Evolutionary conservation across 2,113 vertebrate species (phyloP).

Genomic region (Apus apus): DNA sequence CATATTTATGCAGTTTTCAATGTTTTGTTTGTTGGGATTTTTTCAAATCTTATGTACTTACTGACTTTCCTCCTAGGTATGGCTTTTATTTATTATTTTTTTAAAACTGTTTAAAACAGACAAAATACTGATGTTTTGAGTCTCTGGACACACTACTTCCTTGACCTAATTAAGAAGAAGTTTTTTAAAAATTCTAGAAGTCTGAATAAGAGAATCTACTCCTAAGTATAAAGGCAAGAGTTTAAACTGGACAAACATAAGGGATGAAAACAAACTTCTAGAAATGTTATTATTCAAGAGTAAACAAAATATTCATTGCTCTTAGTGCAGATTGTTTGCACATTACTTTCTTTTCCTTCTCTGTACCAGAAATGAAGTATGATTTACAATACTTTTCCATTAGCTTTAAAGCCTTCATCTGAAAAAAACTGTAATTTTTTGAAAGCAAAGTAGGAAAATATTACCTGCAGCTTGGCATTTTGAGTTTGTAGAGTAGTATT

Average conservation of each 20-base stretch:
- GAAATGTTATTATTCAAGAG: background rate
- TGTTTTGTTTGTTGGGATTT: background rate
- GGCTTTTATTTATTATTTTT: background rate
- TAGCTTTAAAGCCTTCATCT: background rate
- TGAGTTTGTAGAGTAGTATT: slow-evolving; percentile 95
- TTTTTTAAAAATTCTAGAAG: background rate
- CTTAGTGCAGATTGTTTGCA: background rate
- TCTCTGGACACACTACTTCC: background rate
- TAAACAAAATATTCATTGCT: background rate
- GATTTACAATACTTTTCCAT: background rate
- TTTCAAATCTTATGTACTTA: background rate
- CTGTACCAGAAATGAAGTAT: background rate
- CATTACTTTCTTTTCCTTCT: background rate
- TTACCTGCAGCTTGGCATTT: slow-evolving; percentile 96
- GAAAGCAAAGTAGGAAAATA: background rate
- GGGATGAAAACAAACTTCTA: background rate
- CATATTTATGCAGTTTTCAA: background rate
- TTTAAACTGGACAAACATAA: background rate
- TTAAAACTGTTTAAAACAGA: background rate
- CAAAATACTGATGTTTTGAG: background rate
- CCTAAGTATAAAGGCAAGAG: background rate
- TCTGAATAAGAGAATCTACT: background rate
- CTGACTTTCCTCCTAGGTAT: background rate
- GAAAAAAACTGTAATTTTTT: background rate
- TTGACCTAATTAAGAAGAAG: background rate